phyloP scores from a whole-genome alignment of 2,888 invertebrate genomes.

The Aphodius granarius region DNA sequence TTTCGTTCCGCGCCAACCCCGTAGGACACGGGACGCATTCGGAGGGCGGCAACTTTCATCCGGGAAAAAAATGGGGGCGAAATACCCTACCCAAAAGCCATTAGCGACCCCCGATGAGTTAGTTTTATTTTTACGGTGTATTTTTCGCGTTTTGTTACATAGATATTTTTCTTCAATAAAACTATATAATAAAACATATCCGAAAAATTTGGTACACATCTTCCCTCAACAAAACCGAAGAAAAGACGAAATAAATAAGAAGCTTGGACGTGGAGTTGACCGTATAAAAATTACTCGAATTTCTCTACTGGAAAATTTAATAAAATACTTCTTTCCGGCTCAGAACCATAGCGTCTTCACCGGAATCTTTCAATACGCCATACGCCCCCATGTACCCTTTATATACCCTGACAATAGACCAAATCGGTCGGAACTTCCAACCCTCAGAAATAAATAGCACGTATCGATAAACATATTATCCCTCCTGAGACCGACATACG shows the following conservation, averaged over 20 bases:
- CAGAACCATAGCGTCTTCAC: neutral
- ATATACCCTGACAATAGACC: neutral
- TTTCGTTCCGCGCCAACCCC: neutral
- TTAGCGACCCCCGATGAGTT: neutral
- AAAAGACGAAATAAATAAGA: neutral
- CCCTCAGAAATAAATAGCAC: neutral
- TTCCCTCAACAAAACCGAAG: neutral
- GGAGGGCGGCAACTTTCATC: neutral
- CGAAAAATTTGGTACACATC: neutral
- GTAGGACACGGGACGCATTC: neutral
- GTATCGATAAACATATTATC: neutral
- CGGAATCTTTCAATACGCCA: neutral
- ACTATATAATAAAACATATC: too few species aligned
- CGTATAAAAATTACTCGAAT: neutral
- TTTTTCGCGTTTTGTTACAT: too few species aligned
- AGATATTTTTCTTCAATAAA: too few species aligned
- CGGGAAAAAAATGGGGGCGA: neutral
- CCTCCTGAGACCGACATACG: too few species aligned
- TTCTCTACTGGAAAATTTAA: neutral
- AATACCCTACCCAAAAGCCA: neutral
- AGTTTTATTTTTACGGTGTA: neutral
- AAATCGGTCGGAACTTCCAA: neutral
- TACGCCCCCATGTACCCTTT: neutral
- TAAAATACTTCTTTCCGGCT: neutral
- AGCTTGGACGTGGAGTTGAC: neutral